Evolutionary conservation across 1,140 invertebrate genomes (phyloP).

Genomic region (Aleiodes sp.): DNA sequence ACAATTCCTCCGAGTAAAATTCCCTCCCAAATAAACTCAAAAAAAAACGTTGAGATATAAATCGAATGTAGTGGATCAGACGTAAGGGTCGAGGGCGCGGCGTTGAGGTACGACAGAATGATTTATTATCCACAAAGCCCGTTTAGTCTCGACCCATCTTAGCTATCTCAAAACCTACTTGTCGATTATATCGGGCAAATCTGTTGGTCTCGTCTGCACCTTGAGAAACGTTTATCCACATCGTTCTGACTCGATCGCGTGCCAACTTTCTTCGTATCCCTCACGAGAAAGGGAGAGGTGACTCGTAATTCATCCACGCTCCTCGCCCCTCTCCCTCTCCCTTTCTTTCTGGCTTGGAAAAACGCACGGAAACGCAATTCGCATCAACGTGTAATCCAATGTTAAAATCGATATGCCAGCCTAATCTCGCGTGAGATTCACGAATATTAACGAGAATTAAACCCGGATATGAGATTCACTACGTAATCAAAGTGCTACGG

Average conservation of each 20-base stretch:
- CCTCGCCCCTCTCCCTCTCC: neutral
- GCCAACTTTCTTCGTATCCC: neutral
- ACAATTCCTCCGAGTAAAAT: no score
- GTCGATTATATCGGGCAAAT: slow-evolving; percentile 12
- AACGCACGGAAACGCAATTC: neutral
- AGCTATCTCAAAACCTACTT: slow-evolving; percentile 10
- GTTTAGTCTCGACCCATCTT: slow-evolving; percentile 2
- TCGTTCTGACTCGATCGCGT: slow-evolving; percentile 28
- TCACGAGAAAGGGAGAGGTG: neutral
- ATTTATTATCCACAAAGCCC: neutral
- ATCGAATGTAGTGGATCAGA: neutral
- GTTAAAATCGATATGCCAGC: slow-evolving; percentile 29
- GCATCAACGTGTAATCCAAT: neutral
- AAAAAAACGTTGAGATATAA: slow-evolving; percentile 3
- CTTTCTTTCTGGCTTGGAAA: neutral
- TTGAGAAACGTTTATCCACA: slow-evolving; percentile 22
- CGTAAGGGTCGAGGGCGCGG: slow-evolving; percentile 3
- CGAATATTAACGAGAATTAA: slow-evolving; percentile 31
- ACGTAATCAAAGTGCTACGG: neutral
- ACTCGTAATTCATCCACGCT: neutral
- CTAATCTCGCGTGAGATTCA: slow-evolving; percentile 32
- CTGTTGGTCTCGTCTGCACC: slow-evolving; percentile 29
- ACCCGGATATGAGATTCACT: neutral
- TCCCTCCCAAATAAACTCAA: no score
- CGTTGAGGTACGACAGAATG: slow-evolving; percentile 10